Evolutionary conservation across 2,113 vertebrate species (phyloP), one percentile per base, ranked within the genome.

Genomic region (Galbula dea): DNA sequence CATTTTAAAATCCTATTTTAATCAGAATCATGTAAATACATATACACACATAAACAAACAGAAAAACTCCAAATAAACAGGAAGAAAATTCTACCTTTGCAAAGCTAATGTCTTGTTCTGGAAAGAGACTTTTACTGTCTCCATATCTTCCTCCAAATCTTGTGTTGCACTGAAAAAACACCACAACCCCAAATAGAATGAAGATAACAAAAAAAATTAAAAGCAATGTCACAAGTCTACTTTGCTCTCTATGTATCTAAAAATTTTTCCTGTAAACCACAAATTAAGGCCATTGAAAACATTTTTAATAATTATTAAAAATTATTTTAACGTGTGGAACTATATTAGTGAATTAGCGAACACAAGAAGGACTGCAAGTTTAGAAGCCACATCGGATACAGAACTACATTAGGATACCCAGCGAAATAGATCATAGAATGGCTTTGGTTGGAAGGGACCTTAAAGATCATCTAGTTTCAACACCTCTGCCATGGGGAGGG

Each of bases 31-130:
- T 7, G 7, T 22, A 12, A 22, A 48, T 4, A 2, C 34, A 12
- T 45, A 7, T 10, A 7, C 6, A 5, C 16, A 74, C 16, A 71
- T 1, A 65, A 52, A 80, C 4, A 86, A 17, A 68, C 5, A 67
- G 24, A 37, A 83, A 93, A 59, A 8, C 6, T 78, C 39, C 32
- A 84, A 59, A 86, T 22, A 75, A 79, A 57, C 3, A 22, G 16
- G 11, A 91, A 90, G 21, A 80, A 88, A 58, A 65, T 18, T 46
- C 27, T 95, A 97, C 97, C 97, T 97, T 71, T 92, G 58, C 52
- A 98, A 72, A 10, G 86, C 87, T 84, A 97, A 37, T 1, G 37
- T 89, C 95, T 96, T 98, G 45, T 96, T 96, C 48, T 79, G 43
- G 34, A 96, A 68, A 43, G 92, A 78, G 34, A 9, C 3, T 80